Conservation (phyloP, 2,113 vertebrate species). For the Mormyrus lacerda region DNA sequence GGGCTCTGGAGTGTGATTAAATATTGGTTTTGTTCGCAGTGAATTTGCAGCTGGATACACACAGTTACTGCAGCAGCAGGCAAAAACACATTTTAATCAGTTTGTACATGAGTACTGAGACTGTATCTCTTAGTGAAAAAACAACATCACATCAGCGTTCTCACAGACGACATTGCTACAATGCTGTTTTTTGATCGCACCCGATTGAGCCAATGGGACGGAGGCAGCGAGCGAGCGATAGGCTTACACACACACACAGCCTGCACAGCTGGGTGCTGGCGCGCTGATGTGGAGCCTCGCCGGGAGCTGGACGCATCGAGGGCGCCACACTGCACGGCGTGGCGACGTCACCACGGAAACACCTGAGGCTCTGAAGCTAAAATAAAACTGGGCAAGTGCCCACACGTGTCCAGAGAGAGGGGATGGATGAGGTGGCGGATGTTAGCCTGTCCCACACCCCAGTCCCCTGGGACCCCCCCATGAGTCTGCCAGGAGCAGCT, state of each 20-base stretch:
- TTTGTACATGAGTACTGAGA: not conserved
- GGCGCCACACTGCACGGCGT: not conserved
- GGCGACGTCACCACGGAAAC: not conserved
- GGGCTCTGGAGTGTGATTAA: constrained; percentile 10
- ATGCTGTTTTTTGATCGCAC: not conserved
- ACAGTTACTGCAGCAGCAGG: not conserved
- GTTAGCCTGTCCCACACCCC: not conserved
- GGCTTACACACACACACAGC: not conserved
- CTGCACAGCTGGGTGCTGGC: not conserved
- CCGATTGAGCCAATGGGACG: not conserved
- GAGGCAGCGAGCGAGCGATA: not conserved
- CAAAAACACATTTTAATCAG: not conserved
- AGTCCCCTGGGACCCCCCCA: not conserved
- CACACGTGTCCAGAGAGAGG: not conserved
- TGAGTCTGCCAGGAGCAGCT: constrained; percentile 6
- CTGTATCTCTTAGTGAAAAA: not conserved
- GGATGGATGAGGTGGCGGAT: not conserved
- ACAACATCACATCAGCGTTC: not conserved
- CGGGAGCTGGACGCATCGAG: not conserved
- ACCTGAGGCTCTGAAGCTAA: not conserved
- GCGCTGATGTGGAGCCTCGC: too few species aligned
- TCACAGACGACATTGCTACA: not conserved
- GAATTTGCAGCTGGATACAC: constrained; percentile 27
- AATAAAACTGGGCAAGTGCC: not conserved
- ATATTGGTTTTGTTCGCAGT: constrained; percentile 14